Evolutionary conservation across 2,113 vertebrate genomes (phyloP).

Genomic region (Sitta europaea): DNA sequence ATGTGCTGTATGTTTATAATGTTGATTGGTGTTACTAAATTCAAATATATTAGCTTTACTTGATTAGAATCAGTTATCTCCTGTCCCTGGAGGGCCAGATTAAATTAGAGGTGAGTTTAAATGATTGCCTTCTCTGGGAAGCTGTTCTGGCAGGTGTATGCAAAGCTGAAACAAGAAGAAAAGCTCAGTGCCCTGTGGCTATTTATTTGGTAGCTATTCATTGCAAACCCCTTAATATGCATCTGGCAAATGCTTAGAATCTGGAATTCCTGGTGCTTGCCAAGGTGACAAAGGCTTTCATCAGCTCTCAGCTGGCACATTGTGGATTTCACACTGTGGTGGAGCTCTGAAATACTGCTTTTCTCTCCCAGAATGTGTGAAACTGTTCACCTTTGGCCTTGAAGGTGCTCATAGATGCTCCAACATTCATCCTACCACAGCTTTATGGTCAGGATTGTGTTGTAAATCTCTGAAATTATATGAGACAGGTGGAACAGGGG

Average conservation of each 20-base stretch:
- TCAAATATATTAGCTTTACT: neutral
- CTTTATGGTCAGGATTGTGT: neutral
- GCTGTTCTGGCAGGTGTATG: conserved; percentile 36
- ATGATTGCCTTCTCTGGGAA: neutral
- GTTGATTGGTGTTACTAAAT: neutral
- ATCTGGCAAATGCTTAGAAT: neutral
- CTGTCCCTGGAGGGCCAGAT: conserved; percentile 38
- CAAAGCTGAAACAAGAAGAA: conserved; percentile 15
- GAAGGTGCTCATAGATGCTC: neutral
- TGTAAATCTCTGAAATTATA: neutral
- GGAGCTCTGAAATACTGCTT: neutral
- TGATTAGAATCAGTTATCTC: neutral
- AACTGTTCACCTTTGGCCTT: neutral
- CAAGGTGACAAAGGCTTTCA: neutral
- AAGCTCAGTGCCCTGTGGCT: conserved; percentile 21
- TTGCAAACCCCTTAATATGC: neutral
- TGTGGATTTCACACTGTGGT: accelerated
- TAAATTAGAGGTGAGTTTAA: neutral
- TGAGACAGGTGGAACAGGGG: neutral
- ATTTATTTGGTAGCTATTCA: conserved; percentile 50
- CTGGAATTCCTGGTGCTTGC: conserved; percentile 19
- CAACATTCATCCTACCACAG: neutral
- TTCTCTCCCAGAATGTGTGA: neutral
- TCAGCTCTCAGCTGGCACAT: neutral
- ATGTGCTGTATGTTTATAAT: neutral